Evolutionary conservation across 1,140 invertebrate species (phyloP).

Genomic region (Brachionus rubens): DNA sequence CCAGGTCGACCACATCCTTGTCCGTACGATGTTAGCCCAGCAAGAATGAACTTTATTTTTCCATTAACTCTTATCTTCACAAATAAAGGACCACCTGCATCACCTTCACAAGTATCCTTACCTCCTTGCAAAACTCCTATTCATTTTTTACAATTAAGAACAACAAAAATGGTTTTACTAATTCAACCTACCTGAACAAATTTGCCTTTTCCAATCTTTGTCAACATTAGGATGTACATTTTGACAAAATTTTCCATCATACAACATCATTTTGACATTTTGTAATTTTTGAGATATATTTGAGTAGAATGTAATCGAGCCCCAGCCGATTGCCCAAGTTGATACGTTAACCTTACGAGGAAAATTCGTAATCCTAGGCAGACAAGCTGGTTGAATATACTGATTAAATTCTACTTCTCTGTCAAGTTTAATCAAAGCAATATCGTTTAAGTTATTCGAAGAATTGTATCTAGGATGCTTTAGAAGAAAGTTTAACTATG

Average conservation of each 20-base stretch:
- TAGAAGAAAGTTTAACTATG: neutral
- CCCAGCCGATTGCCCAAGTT: slow-evolving; percentile 17
- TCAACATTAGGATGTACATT: slow-evolving; percentile 4
- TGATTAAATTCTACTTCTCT: neutral
- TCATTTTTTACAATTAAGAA: neutral
- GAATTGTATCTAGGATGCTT: slow-evolving; percentile 24
- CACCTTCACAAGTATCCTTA: slow-evolving; percentile 30
- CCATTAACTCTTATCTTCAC: neutral
- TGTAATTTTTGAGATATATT: neutral
- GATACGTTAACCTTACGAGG: neutral
- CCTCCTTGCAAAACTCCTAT: neutral
- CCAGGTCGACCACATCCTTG: slow-evolving; percentile 2
- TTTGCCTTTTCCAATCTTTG: slow-evolving; percentile 41
- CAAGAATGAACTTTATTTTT: neutral
- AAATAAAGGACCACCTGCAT: slow-evolving; percentile 16
- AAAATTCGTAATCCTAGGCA: neutral
- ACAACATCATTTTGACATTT: slow-evolving; percentile 12
- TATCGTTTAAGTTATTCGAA: neutral
- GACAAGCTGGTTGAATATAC: slow-evolving; percentile 17
- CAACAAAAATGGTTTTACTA: neutral
- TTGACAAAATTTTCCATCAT: neutral
- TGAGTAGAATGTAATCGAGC: neutral
- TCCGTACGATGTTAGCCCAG: slow-evolving; percentile 36
- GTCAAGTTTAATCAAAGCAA: slow-evolving; percentile 1
- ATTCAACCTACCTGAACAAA: neutral